phyloP scores from a whole-genome alignment of 2,113 vertebrate species.

The Saiga tatarica region DNA sequence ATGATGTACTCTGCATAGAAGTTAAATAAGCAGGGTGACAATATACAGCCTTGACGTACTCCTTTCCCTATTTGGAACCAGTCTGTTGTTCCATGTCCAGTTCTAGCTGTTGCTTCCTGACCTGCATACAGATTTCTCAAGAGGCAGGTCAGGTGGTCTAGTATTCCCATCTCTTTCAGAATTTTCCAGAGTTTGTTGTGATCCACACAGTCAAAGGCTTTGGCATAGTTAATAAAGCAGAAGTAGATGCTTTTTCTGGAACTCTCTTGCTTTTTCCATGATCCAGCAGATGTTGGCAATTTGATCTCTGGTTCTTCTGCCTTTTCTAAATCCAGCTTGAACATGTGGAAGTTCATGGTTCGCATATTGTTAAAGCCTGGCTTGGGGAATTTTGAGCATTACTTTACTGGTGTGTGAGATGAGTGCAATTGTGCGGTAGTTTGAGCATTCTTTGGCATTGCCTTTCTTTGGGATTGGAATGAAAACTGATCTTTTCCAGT shows the following conservation, averaged over 20 bases:
- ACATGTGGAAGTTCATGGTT: not conserved
- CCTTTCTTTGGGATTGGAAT: not conserved
- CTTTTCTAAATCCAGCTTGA: not conserved
- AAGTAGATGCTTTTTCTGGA: not conserved
- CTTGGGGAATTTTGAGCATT: not conserved
- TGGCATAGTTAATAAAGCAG: not conserved
- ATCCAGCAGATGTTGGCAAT: not conserved
- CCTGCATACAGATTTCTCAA: not conserved
- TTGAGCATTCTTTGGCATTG: not conserved
- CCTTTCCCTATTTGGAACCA: no score
- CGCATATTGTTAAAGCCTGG: not conserved
- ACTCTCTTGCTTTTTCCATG: not conserved
- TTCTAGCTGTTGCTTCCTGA: no score
- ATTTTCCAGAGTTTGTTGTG: not conserved
- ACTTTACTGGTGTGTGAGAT: not conserved
- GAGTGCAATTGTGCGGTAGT: not conserved
- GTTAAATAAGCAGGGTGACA: no score
- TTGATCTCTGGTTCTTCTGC: not conserved
- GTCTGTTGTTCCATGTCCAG: no score
- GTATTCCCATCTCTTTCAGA: not conserved
- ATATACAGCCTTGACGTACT: no score
- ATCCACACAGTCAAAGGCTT: not conserved
- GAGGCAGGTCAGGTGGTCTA: not conserved
- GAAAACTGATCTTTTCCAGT: not conserved
- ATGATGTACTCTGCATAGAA: no score